A percentile compares a stretch with the other conserved stretches of the same genome.
Evolutionary conservation across 2,888 invertebrate species (phyloP).

Genomic region (Drosophila tanythrix): DNA sequence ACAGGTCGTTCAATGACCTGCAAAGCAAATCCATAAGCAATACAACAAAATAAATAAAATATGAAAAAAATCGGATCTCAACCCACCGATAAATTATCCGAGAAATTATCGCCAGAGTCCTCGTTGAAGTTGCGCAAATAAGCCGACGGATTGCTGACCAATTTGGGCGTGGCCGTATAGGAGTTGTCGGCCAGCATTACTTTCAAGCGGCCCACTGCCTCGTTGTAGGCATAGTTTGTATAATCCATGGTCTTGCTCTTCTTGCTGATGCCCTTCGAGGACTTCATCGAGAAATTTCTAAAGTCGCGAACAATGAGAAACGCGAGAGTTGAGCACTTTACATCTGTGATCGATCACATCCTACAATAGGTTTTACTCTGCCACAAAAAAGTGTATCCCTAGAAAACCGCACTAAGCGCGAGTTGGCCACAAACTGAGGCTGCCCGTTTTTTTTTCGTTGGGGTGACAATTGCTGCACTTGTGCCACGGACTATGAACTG

Average conservation of each 20-base stretch:
- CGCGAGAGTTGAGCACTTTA: slow-evolving; percentile 29
- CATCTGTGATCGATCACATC: slow-evolving; percentile 66
- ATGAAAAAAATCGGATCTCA: background rate
- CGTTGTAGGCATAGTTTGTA: slow-evolving; percentile 93
- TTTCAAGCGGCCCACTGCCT: slow-evolving; percentile 92
- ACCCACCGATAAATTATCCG: slow-evolving; percentile 85
- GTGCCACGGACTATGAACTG: slow-evolving; percentile 28
- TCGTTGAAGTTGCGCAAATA: slow-evolving; percentile 84
- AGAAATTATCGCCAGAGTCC: slow-evolving; percentile 87
- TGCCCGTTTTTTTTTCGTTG: slow-evolving; percentile 28
- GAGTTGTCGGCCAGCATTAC: slow-evolving; percentile 90
- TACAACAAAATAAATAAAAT: background rate
- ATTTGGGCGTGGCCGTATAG: slow-evolving; percentile 86
- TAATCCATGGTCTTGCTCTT: slow-evolving; percentile 88
- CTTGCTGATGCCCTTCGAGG: slow-evolving; percentile 82
- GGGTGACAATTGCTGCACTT: slow-evolving; percentile 62
- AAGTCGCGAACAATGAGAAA: slow-evolving; percentile 30
- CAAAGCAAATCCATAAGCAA: background rate
- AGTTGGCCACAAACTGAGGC: slow-evolving; percentile 63
- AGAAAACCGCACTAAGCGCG: slow-evolving; percentile 36
- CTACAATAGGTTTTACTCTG: slow-evolving; percentile 21
- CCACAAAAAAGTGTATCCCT: slow-evolving; percentile 20
- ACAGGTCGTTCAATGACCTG: slow-evolving; percentile 84
- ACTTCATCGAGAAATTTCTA: slow-evolving; percentile 83
- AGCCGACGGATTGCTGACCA: slow-evolving; percentile 53